Evolutionary conservation across 1,140 invertebrate species (phyloP), one percentile per base, ranked within the genome.

Genomic region (Cyclargus thomasi): DNA sequence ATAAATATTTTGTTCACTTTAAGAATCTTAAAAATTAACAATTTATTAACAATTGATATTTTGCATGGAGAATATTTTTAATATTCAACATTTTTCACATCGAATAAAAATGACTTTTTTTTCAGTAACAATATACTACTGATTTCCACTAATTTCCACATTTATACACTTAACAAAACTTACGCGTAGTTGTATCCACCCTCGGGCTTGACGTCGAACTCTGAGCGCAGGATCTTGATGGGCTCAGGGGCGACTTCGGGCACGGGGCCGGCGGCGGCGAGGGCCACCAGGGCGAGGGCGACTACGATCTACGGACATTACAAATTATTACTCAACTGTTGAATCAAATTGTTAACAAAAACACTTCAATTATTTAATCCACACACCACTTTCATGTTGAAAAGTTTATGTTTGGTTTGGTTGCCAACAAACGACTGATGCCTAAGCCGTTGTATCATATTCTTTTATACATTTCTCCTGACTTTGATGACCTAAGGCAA

Each of bases 391-490:
- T 90, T 90, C 87, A 90, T 90, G 77, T 83, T 85, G 74, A 76
- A 76, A 77, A 69, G 68, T 77, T 82, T 81, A 29, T 29, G 70
- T 83, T 76, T 78, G 72, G 18, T 20, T 59, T 59, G 17, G 71
- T 79, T 69, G 77, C 70, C 76, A 75, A 65, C 81, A 78, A 73
- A 77, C 86, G 77, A 88, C 88, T 88, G 88, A 21, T 88, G 79
- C 70, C 64, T 71, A 74, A 73, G 62, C 68, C 72, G 57, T 79
- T 65, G 71, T 62, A 70, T 68, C 85, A 70, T 81, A 85, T 77
- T 85, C 85, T 90, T 90, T 86, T 90, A 90, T 90, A 90, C 84
- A 88, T 86, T 88, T 86, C 82, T 79, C 78, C 70, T 67, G 72
- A 66, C 74, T 70, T 70, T 64, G 67, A 65, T 73, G 67, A 72